Percentiles rank a stretch among this genome's conserved stretches.
These are phyloP conservation scores for Sarcophaga variegata DNA, from an alignment of 2,888 invertebrate genomes.

Conservation along the genomic window DNA sequence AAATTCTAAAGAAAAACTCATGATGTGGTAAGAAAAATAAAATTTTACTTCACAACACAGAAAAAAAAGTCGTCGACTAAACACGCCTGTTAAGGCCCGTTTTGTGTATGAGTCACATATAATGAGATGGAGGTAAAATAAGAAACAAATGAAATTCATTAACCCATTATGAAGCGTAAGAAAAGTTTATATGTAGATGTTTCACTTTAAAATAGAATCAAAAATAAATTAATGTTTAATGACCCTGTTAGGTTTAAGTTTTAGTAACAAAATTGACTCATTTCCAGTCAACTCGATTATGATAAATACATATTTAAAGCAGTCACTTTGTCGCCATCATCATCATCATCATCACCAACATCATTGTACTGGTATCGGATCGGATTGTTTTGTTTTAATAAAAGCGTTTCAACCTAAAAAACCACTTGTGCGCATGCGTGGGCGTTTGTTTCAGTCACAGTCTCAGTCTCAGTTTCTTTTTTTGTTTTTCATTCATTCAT, in stretches of 20 bases:
- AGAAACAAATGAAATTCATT: not conserved
- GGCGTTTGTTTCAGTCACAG: slow-evolving; percentile 46
- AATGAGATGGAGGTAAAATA: not conserved
- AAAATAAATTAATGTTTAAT: not conserved
- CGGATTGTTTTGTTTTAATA: too few species aligned
- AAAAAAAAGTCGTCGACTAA: not conserved
- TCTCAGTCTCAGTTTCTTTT: not conserved
- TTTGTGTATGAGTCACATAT: not conserved
- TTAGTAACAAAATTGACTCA: slow-evolving; percentile 42
- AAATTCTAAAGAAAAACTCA: not conserved
- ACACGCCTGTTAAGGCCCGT: not conserved
- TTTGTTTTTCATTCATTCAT: not conserved
- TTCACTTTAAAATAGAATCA: too few species aligned
- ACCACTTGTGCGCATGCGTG: slow-evolving; percentile 66
- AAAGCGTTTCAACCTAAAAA: not conserved
- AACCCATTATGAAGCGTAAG: not conserved
- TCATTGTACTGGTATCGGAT: slow-evolving; percentile 17
- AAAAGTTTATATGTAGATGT: not conserved
- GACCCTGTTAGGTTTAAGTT: not conserved
- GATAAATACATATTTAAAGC: slow-evolving; percentile 21
- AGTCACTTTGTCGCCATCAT: slow-evolving; percentile 48
- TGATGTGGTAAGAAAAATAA: not conserved
- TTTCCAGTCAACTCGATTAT: slow-evolving; percentile 14
- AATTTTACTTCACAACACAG: not conserved
- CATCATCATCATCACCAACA: slow-evolving; percentile 13